Percentiles rank a stretch among this genome's conserved stretches.
Evolutionary conservation across 2,888 invertebrate species (phyloP).

Genomic region (Schrankia costaestrigalis): DNA sequence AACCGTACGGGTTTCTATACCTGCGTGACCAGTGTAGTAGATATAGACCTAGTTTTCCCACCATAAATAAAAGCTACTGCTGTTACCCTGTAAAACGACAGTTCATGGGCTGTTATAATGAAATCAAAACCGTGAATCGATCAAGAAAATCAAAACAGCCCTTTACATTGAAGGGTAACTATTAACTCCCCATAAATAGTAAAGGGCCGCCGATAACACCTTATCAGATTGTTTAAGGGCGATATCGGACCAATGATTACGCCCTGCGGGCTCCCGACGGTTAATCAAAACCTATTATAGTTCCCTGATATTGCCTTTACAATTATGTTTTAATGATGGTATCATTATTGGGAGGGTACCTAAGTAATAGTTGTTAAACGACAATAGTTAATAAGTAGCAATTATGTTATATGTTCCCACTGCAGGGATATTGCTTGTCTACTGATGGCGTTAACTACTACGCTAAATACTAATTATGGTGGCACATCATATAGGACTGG

Average conservation of each 20-base stretch:
- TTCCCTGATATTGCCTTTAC: slow-evolving; percentile 25
- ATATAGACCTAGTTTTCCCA: too few species aligned
- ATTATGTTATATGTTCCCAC: too few species aligned
- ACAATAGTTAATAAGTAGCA: too few species aligned
- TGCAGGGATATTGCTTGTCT: too few species aligned
- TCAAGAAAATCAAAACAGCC: slow-evolving; percentile 26
- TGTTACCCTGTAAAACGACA: too few species aligned
- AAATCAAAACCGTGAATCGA: slow-evolving; percentile 9
- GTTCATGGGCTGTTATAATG: not conserved
- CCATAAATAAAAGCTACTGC: too few species aligned
- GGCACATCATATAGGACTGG: too few species aligned
- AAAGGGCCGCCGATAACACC: slow-evolving; percentile 65
- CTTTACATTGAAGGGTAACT: slow-evolving; percentile 60
- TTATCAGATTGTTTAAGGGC: slow-evolving; percentile 69
- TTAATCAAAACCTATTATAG: slow-evolving; percentile 59
- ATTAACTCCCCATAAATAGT: slow-evolving; percentile 71
- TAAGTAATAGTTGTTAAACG: slow-evolving; percentile 22
- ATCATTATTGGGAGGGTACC: slow-evolving; percentile 4
- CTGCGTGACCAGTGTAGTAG: too few species aligned
- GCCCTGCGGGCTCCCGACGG: slow-evolving; percentile 53
- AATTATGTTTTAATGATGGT: slow-evolving; percentile 27
- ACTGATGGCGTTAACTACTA: too few species aligned
- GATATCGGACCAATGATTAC: slow-evolving; percentile 68
- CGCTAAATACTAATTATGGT: too few species aligned
- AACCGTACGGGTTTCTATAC: too few species aligned